These are phyloP conservation scores for Scortum barcoo DNA, from an alignment of 2,113 vertebrate species.

Conservation along the genomic window DNA sequence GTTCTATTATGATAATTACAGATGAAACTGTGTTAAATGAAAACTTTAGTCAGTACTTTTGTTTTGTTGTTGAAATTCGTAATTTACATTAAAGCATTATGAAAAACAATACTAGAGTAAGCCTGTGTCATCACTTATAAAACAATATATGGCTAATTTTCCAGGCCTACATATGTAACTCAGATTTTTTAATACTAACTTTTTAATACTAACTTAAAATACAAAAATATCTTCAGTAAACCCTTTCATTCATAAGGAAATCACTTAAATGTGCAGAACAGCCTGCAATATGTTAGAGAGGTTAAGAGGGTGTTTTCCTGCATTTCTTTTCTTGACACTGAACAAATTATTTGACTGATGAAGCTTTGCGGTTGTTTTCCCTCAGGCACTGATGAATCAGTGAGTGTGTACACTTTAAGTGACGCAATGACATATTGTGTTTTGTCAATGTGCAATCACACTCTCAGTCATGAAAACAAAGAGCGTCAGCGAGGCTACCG, in stretches of 20 bases:
- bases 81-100: no score
- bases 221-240: not conserved
- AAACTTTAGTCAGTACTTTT: not conserved
- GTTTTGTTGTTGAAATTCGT: no score
- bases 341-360: conserved; percentile 49
- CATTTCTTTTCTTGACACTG: conserved; percentile 40
- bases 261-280: not conserved
- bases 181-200: not conserved
- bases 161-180: not conserved
- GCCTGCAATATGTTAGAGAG: not conserved
- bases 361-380: conserved; percentile 22
- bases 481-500: conserved; percentile 25
- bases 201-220: not conserved
- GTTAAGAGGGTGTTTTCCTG: not conserved
- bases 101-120: no score
- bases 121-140: not conserved
- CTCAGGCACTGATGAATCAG: conserved; percentile 36
- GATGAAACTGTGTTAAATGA: not conserved
- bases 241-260: not conserved
- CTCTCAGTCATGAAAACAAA: conserved; percentile 18
- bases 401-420: conserved; percentile 21
- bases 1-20: not conserved
- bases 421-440: conserved; percentile 25
- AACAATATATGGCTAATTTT: not conserved
- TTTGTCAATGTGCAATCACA: conserved; percentile 53